Evolutionary conservation across 2,113 vertebrate genomes (phyloP).

Genomic region (Ibidorhyncha struthersii): DNA sequence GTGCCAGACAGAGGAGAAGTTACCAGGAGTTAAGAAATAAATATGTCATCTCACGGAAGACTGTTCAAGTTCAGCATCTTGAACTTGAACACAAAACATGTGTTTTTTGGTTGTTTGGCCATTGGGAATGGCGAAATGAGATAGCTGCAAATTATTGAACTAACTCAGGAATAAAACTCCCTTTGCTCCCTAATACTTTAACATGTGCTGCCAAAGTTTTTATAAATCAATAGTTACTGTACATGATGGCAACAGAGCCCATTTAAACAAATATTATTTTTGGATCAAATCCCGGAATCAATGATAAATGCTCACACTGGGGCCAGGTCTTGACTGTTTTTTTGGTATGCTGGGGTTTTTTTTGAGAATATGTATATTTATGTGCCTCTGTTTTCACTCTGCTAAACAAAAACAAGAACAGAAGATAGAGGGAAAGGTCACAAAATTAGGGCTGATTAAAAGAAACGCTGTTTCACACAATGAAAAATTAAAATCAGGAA

Average conservation of each 20-base stretch:
- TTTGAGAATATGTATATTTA: background rate
- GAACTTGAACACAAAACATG: too few species aligned
- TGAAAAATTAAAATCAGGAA: background rate
- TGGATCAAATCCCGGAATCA: background rate
- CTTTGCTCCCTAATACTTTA: background rate
- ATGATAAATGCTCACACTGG: background rate
- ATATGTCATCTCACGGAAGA: background rate
- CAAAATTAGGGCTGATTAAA: background rate
- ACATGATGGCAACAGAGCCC: background rate
- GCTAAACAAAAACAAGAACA: background rate
- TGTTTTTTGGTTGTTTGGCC: background rate
- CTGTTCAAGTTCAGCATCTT: background rate
- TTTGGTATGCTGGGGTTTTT: accelerated
- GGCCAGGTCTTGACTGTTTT: background rate
- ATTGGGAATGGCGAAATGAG: background rate
- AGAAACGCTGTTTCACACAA: background rate
- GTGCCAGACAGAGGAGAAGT: background rate
- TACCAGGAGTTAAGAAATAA: background rate
- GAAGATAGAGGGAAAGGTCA: background rate
- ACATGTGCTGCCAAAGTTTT: background rate
- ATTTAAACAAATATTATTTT: background rate
- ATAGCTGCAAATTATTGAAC: background rate
- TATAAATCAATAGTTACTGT: background rate
- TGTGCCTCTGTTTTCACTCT: background rate
- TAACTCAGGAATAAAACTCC: conserved; percentile 16